These are phyloP conservation scores for Abscondita cerata DNA, from an alignment of 2,888 invertebrate species.

Conservation along the genomic window DNA sequence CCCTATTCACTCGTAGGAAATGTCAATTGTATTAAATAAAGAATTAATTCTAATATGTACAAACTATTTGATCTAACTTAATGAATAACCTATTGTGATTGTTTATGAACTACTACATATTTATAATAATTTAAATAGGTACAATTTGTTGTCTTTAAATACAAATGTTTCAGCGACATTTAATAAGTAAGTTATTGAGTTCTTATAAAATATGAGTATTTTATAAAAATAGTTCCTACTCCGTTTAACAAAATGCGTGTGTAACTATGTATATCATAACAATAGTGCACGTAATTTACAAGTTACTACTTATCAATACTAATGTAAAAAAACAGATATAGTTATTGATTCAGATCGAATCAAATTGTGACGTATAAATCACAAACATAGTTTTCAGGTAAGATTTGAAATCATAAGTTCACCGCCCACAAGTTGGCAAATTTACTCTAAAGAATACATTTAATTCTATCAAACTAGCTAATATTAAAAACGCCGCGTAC, in stretches of 20 bases:
- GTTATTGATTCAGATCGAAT: conserved; percentile 6
- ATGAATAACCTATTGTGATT: conserved; percentile 29
- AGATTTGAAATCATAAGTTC: conserved; percentile 41
- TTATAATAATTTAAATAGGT: conserved; percentile 10
- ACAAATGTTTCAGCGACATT: conserved; percentile 8
- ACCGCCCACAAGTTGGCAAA: conserved; percentile 81
- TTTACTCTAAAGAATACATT: conserved; percentile 94
- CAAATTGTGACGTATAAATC: conserved; percentile 24
- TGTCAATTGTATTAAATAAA: conserved; percentile 38
- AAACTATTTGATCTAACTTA: conserved; percentile 37
- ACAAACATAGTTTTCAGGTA: conserved; percentile 31
- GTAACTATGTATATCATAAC: background rate
- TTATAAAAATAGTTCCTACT: background rate
- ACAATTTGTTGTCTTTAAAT: conserved; percentile 14
- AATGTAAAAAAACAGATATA: conserved; percentile 10
- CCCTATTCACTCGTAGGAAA: conserved; percentile 25
- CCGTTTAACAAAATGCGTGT: background rate
- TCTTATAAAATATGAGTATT: conserved; percentile 6
- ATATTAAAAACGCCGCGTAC: conserved; percentile 85
- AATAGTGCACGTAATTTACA: conserved; percentile 1
- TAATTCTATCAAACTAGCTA: conserved; percentile 90
- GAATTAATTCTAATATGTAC: conserved; percentile 46
- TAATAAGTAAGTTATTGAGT: conserved; percentile 6
- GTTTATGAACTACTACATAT: conserved; percentile 16
- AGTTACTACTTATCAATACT: conserved; percentile 8